Percentiles rank a stretch among this genome's conserved stretches.
phyloP scores from a whole-genome alignment of 2,888 invertebrate genomes.

The Isotomurus palustris region DNA sequence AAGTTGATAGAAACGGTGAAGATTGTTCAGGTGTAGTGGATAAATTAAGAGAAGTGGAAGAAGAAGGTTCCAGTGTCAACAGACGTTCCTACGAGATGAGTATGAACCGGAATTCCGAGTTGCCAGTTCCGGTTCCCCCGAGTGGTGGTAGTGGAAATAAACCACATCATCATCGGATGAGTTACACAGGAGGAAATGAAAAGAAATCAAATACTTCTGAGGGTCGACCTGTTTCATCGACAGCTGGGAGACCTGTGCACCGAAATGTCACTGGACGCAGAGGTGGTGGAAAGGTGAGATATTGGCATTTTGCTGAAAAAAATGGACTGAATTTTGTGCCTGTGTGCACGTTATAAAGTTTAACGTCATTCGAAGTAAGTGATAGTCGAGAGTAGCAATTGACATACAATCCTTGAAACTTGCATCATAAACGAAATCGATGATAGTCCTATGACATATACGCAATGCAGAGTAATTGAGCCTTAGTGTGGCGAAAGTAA shows the following conservation, averaged over 20 bases:
- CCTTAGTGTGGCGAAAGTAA: no score
- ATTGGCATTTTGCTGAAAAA: neutral
- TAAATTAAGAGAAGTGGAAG: neutral
- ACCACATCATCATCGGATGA: slow-evolving; percentile 5
- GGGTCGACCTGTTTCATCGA: slow-evolving; percentile 23
- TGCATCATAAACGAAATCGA: no score
- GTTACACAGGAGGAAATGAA: slow-evolving; percentile 8
- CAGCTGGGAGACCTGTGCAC: slow-evolving; percentile 3
- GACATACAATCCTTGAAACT: no score
- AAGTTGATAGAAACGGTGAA: no score
- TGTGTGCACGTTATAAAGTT: no score
- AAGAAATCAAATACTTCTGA: slow-evolving; percentile 22
- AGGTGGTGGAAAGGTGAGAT: slow-evolving; percentile 14
- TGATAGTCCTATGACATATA: no score
- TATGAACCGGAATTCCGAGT: slow-evolving; percentile 10
- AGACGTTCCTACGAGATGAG: slow-evolving; percentile 4
- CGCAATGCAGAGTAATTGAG: no score
- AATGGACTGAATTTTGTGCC: neutral
- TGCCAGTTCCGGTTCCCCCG: neutral
- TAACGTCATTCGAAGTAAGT: no score
- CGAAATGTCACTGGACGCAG: slow-evolving; percentile 2
- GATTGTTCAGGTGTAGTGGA: no score
- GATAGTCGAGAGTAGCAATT: no score
- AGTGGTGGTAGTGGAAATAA: slow-evolving; percentile 4
- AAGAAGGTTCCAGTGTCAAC: slow-evolving; percentile 2